Base-by-base conservation (phyloP, 2,797 vertebrate species). In the Craterocephalus amniculus region DNA sequence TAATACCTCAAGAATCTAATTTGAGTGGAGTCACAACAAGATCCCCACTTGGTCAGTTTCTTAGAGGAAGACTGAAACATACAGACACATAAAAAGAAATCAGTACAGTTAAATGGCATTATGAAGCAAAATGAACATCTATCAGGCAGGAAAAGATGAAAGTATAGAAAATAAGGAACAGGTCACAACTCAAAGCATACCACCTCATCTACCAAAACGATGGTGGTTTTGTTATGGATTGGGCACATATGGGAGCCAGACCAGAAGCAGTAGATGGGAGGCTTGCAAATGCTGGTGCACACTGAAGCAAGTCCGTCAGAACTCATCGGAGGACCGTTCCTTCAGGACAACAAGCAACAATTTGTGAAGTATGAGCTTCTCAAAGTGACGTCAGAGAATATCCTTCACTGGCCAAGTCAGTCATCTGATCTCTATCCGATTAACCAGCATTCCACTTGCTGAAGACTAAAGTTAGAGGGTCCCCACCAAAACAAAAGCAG, bases 141-240 rank as follows among this genome's bases (percentile, higher is more conserved):
- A 14, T 58, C 9, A 58, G 58, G 26, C 24, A 20, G 18, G 38
- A 58, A 13, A 26, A 51, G 11, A 22, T 22, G 26, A 36, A 52
- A 18, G 14, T 27, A 4, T 36, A 54, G 27, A 13, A 20, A 54
- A 13, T 51, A 51, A 8, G 22, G 22, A 64, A 27, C 14, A 54
- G 16, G n/a, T 64, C 51, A 38, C 14, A 24, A 54, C 49, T 35
- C 24, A 64, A 54, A 64, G 48, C 22, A 51, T 18, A 20, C 20
- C 12, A 27, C 3, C 16, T 1, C 4, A 2, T 51, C 16, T 34
- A 54, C 34, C 24, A 36, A 35, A 51, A 51, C 4, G 20, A 26
- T 20, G 34, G 62, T 29, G 45, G 24, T 38, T 64, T 49, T 64
- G 9, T 64, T 20, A n/a, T 20, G 26, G 16, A 52, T 64, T 54